Evolutionary conservation across 2,888 invertebrate genomes (phyloP), one percentile per base, ranked within the genome.

Genomic region (Halictus quadricinctus): DNA sequence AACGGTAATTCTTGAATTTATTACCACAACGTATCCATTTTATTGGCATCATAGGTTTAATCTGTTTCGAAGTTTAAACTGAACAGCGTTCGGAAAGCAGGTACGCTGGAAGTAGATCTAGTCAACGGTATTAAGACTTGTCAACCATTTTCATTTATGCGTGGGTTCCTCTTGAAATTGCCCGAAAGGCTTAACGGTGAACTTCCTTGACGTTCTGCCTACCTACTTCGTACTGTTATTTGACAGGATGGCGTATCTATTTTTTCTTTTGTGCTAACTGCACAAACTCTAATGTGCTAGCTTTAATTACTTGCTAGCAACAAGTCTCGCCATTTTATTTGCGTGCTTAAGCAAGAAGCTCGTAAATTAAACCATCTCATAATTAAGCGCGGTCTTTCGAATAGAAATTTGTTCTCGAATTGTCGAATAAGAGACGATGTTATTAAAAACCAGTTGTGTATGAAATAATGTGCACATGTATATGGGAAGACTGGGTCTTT

Each of bases 181-280:
- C 70, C 70, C 66, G 15, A 75, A 69, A 72, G 66, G 21, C 25
- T 2, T 89, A 89, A 89, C 89, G 83, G 89, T 89, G 84, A 80
- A 89, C 54, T 36, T 66, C 58, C 12, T 54, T 43, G 80, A 58
- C 25, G 43, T 64, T 43, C 78, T 41, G 50, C 50, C 74, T 69
- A 41, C 80, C 81, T 88, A 54, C 79, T 76, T 54, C 18, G 25
- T 36, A 72, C 79, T 69, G 75, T 79, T 83, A 87, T 87, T 84
- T 79, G 69, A 46, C 78, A 64, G 48, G 54, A 64, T 15, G 15
- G 50, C 12, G 50, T n/a, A 48, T 75, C 29, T 29, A 50, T 54
- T 73, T 74, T 82, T 76, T 43, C 5, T 36, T 36, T 36, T 36
- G 36, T 5, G 36, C 36, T 36, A 5, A 5, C 36, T 36, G 36